Conservation (phyloP, 2,797 vertebrate species). For the Rhinophrynus dorsalis region DNA sequence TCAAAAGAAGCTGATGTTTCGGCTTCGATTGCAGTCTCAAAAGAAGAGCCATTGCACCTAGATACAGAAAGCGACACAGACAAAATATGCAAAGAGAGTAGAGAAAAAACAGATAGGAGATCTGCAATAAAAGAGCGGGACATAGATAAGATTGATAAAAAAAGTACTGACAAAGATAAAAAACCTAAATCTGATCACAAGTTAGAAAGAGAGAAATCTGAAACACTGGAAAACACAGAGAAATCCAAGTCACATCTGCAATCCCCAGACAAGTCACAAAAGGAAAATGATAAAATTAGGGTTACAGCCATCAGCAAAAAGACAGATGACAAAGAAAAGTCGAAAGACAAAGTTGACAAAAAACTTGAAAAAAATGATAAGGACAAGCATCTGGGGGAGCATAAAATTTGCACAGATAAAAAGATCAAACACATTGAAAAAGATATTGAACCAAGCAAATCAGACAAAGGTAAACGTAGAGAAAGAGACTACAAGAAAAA, state of each 20-base stretch:
- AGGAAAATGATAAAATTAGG: constrained; percentile 89
- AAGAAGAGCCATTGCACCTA: constrained; percentile 55
- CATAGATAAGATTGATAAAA: constrained; percentile 85
- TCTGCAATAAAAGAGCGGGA: constrained; percentile 84
- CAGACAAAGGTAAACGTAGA: constrained; percentile 82
- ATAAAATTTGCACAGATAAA: constrained; percentile 78
- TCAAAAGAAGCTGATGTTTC: constrained; percentile 76
- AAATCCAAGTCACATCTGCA: constrained; percentile 71
- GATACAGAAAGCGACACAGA: constrained; percentile 79
- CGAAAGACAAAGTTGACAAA: constrained; percentile 86
- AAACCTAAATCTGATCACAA: constrained; percentile 85
- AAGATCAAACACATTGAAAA: constrained; percentile 85
- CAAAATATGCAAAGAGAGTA: constrained; percentile 71
- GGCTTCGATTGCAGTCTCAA: constrained; percentile 53
- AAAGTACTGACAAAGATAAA: constrained; percentile 87
- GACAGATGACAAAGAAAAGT: constrained; percentile 86
- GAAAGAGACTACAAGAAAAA: constrained; percentile 86
- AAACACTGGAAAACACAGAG: constrained; percentile 78
- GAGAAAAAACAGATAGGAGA: constrained; percentile 86
- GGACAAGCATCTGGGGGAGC: constrained; percentile 78
- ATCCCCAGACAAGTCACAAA: constrained; percentile 82
- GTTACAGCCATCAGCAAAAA: constrained; percentile 73
- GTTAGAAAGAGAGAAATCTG: constrained; percentile 78
- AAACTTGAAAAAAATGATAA: constrained; percentile 82
- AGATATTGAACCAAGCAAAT: constrained; percentile 76